Base-by-base conservation (phyloP, 2,888 invertebrate genomes). In the Ochropleura leucogaster region DNA sequence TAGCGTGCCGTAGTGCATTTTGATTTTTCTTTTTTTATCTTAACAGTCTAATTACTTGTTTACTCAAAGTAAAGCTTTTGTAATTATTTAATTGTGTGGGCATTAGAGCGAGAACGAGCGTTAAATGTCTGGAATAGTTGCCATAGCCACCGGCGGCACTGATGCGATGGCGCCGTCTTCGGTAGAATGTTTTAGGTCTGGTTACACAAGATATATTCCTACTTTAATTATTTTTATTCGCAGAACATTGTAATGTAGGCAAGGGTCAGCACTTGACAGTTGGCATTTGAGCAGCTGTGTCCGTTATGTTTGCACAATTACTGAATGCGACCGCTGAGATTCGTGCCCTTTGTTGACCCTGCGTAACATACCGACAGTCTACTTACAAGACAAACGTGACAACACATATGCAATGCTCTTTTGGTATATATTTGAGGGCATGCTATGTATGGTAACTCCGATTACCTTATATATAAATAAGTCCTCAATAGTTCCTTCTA, bases 231-330 rank as follows among this genome's bases (percentile, higher is more conserved):
- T 74, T 74, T 85, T 78, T 77, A 77, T 74, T 82, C 53, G 47
- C 71, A 49, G 49, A 74, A 81, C 68, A 76, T 74, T 77, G 72
- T 76, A 42, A 73, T 78, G 67, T 60, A 49, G 67, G 65, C 47
- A 74, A 72, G 40, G 79, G 72, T 79, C 74, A 75, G 62, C 66
- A 72, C 73, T 80, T 80, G 66, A 73, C 79, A 77, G 78, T 79
- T 78, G 77, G 68, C 80, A 82, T 73, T 79, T 84, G 68, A 76
- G 47, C 65, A 67, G 49, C 60, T 42, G 67, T 47, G 47, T 42
- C 85, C 82, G 85, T 85, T 87, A 87, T 75, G 74, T 85, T 75
- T 79, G 75, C 80, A 79, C 85, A 85, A 82, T 87, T 87, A 80
- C 80, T 75, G 80, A 80, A 87, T 77, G 80, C 67, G 74, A 82